Base-by-base conservation (phyloP, 2,797 vertebrate species). In the Melanotaenia nigrans region DNA sequence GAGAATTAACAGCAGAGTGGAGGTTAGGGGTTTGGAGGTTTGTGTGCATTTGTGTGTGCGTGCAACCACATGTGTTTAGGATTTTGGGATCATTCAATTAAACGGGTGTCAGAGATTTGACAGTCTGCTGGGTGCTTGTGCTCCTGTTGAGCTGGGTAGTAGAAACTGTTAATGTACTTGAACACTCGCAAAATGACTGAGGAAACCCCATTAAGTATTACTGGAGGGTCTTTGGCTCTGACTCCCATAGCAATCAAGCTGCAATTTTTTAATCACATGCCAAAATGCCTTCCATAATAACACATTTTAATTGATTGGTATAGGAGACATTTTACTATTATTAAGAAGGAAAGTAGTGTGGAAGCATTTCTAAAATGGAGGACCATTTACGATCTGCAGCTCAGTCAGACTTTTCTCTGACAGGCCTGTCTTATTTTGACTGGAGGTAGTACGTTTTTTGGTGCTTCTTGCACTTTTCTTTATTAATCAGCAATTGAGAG, bases 201-300 rank as follows among this genome's bases (percentile, higher is more conserved):
- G 86, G 87, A 83, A 85, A 88, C 81, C 85, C 85, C 84, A 88
- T 89, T 85, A 90, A 88, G 78, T 73, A 76, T 90, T 85, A 73
- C 89, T 83, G 83, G 74, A 73, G 79, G 79, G 84, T 83, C 75
- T 82, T 62, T 30, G 69, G 47, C 87, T 83, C 80, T 56, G 77
- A 86, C 87, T 94, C 93, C 92, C 93, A 85, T 72, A 89, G 90
- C 92, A 94, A 94, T 94, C 93, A 94, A 88, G 84, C 87, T 90
- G 79, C 86, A 79, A 69, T 90, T 94, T 89, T 89, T 92, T 91
- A 87, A 92, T 91, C 89, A 88, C 90, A 83, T 87, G 87, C 91
- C 91, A 92, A 91, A 90, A 87, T 87, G 88, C 91, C 85, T 93
- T 86, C 91, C 89, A 90, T 92, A 89, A 87, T 90, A 90, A 86